A percentile compares a stretch with the other conserved stretches of the same genome.
These are phyloP conservation scores for Apeltes quadracus DNA, from an alignment of 2,113 vertebrate species.

Conservation along the genomic window DNA sequence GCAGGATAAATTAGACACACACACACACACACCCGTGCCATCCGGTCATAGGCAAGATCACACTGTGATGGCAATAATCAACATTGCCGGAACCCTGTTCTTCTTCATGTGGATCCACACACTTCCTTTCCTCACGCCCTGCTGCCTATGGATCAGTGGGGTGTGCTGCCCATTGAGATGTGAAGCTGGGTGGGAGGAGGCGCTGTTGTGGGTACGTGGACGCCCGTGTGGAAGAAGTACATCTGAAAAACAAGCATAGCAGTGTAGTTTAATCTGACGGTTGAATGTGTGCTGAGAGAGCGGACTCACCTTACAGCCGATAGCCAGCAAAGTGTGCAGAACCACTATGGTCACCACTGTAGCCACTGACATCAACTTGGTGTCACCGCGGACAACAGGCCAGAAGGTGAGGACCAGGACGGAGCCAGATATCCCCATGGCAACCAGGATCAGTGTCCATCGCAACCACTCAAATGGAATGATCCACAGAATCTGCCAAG, in stretches of 20 bases:
- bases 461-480: constrained; percentile 81
- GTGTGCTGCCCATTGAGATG: not conserved
- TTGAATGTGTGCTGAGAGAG: not conserved
- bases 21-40: not conserved
- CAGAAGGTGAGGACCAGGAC: constrained; percentile 87
- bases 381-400: constrained; percentile 83
- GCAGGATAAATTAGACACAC: constrained; percentile 41
- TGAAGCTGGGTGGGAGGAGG: not conserved
- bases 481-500: constrained; percentile 84
- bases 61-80: constrained; percentile 11
- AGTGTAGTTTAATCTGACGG: rapidly evolving
- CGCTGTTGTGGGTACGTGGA: rapidly evolving
- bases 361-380: constrained; percentile 71
- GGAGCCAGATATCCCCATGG: constrained; percentile 81
- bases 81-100: not conserved
- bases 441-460: constrained; percentile 83
- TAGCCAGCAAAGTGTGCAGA: constrained; percentile 84
- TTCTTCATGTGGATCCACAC: not conserved
- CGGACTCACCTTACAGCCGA: constrained; percentile 85
- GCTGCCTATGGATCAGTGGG: constrained; percentile 30
- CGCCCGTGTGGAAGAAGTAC: constrained; percentile 77
- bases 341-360: constrained; percentile 77
- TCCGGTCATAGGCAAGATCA: constrained; percentile 5
- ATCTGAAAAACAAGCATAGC: constrained; percentile 60
- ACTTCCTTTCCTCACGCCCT: not conserved